Conservation (phyloP, 2,888 invertebrate species). For the Heliconius aoede region DNA sequence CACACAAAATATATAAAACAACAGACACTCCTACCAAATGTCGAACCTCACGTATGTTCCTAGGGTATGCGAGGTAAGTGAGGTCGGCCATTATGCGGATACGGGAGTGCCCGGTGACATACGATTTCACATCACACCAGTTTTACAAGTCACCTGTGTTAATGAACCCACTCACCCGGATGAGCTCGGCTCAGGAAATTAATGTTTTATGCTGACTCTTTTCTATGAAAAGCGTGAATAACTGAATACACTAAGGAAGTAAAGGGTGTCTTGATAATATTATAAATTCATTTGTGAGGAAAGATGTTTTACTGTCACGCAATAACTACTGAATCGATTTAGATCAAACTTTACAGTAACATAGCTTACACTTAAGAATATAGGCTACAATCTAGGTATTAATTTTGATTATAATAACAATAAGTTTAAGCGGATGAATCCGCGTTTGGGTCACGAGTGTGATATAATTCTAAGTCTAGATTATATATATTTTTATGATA, state of each 20-base stretch:
- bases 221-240: conserved; percentile 14
- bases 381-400: too few species aligned
- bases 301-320: too few species aligned
- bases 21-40: conserved; percentile 18
- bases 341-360: too few species aligned
- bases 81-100: conserved; percentile 51
- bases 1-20: background rate
- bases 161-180: conserved; percentile 72
- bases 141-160: conserved; percentile 76
- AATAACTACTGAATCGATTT: too few species aligned
- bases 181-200: conserved; percentile 67
- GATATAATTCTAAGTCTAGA: too few species aligned
- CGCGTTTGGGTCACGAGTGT: too few species aligned
- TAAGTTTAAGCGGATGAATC: too few species aligned
- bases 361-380: too few species aligned
- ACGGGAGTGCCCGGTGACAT: conserved; percentile 66
- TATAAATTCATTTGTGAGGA: too few species aligned
- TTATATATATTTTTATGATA: background rate
- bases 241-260: conserved; percentile 7
- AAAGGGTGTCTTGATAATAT: background rate
- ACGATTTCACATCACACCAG: conserved; percentile 54
- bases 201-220: conserved; percentile 67
- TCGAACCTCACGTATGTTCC: conserved; percentile 31
- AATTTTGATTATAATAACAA: too few species aligned
- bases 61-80: conserved; percentile 57